These are phyloP conservation scores for Rhynchonycteris naso DNA, from an alignment of 2,797 vertebrate genomes.

Conservation along the genomic window DNA sequence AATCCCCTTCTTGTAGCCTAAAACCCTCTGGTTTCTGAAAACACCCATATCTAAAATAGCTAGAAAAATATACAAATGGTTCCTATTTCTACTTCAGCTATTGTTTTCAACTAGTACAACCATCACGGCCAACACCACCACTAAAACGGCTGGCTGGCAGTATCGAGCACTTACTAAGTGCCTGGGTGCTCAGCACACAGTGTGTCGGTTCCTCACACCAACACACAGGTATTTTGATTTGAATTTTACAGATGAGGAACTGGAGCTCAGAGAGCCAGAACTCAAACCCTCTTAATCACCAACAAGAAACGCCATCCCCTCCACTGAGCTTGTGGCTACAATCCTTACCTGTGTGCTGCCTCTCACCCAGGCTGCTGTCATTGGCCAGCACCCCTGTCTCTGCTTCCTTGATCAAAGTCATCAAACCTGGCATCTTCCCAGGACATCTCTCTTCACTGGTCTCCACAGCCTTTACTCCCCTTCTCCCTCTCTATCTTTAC, in stretches of 20 bases:
- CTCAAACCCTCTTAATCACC: neutral
- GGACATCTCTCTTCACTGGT: neutral
- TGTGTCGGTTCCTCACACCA: neutral
- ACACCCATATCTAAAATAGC: neutral
- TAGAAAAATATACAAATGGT: neutral
- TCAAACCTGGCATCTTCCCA: neutral
- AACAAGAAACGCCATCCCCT: accelerated
- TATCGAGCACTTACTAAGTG: neutral
- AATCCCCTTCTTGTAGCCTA: neutral
- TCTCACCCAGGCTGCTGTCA: neutral
- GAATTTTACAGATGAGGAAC: neutral
- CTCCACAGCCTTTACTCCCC: neutral
- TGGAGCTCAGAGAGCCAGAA: neutral
- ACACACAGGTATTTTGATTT: neutral
- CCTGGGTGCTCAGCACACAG: neutral
- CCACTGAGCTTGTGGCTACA: neutral
- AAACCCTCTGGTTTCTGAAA: constrained; percentile 28
- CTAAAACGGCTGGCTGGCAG: neutral
- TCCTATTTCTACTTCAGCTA: neutral
- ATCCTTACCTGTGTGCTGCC: neutral
- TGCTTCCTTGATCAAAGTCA: neutral
- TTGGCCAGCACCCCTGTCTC: neutral
- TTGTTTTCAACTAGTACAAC: neutral
- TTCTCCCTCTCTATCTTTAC: neutral
- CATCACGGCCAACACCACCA: accelerated